Base-by-base conservation (phyloP, 2,888 invertebrate genomes). In the Synanthedon vespiformis region DNA sequence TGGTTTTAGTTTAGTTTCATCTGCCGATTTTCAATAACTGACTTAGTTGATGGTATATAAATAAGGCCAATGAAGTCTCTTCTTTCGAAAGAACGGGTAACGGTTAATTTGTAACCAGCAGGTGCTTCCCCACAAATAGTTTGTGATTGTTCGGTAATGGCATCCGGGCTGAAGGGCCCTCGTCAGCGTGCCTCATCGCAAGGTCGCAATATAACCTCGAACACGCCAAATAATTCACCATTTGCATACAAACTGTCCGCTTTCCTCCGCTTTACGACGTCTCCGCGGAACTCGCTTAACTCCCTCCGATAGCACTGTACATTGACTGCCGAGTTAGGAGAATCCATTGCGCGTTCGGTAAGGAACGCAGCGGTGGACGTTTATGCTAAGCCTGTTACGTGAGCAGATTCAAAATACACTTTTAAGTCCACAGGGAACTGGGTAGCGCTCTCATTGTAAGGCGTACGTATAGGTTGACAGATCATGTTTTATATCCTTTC, bases 181-280 rank as follows among this genome's bases (percentile, higher is more conserved):
- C 48, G 51, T 14, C 18, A 44, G 16, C 50, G 27, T 48, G 54
- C 41, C 41, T 52, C 51, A 49, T 51, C 10, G 40, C 54, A 52
- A 49, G 61, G 65, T 58, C 67, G 59, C 63, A 61, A 62, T 62
- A 63, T 61, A 55, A 34, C 57, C 56, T 40, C 57, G 50, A 58
- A 56, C 59, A 53, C 57, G 58, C 61, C 59, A 56, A 66, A 68
- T 70, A 67, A 69, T 67, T 70, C 68, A 65, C 60, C 60, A 76
- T 77, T 76, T 69, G 72, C 74, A 76, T 75, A 67, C 68, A 72
- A 77, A 77, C 70, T 67, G 71, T 59, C 62, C 60, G 55, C 58
- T 62, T 41, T 57, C 52, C 61, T 57, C 55, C 56, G 52, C 56
- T 56, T 62, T 52, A 51, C 51, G 44, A 13, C 34, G 8, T 41